Percentiles rank a stretch among this genome's conserved stretches.
Evolutionary conservation across 2,888 invertebrate genomes (phyloP).

Genomic region (Shargacucullia verbasci): DNA sequence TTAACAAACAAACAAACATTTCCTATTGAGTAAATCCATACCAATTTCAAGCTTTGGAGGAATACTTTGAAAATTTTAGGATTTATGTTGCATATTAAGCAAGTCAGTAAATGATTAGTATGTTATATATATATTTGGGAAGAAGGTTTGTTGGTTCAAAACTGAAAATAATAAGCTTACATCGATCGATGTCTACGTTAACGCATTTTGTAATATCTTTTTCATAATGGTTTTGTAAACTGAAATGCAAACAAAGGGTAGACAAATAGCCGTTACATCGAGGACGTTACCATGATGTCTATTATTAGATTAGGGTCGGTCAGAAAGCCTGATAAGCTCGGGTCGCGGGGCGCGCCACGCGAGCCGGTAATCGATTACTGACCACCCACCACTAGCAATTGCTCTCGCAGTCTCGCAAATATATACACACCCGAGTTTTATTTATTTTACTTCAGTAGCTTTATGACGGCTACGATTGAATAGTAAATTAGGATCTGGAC

Average conservation of each 20-base stretch:
- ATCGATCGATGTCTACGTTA: not conserved
- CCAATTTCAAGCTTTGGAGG: too few relatives aligned
- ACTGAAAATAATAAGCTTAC: not conserved
- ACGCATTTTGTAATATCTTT: constrained; percentile 5
- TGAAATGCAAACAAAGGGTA: constrained; percentile 49
- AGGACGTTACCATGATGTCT: constrained; percentile 68
- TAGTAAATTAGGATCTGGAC: constrained; percentile 45
- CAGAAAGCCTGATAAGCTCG: constrained; percentile 72
- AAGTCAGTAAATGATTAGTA: too few relatives aligned
- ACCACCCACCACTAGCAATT: constrained; percentile 62
- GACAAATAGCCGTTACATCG: constrained; percentile 40
- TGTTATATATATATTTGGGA: too few relatives aligned
- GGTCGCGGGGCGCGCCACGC: constrained; percentile 74
- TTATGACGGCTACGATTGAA: constrained; percentile 51
- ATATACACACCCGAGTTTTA: constrained; percentile 52
- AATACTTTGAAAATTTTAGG: too few relatives aligned
- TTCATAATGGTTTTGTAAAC: constrained; percentile 28
- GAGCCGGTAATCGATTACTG: constrained; percentile 68
- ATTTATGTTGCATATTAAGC: too few relatives aligned
- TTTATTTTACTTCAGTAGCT: constrained; percentile 60
- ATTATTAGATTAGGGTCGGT: constrained; percentile 81
- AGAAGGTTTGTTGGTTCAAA: not conserved
- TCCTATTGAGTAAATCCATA: too few relatives aligned
- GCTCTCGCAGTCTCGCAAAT: constrained; percentile 53
- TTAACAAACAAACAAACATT: too few relatives aligned